These are phyloP conservation scores for Drosophila santomea DNA, from an alignment of 1,140 invertebrate genomes.

Conservation along the genomic window DNA sequence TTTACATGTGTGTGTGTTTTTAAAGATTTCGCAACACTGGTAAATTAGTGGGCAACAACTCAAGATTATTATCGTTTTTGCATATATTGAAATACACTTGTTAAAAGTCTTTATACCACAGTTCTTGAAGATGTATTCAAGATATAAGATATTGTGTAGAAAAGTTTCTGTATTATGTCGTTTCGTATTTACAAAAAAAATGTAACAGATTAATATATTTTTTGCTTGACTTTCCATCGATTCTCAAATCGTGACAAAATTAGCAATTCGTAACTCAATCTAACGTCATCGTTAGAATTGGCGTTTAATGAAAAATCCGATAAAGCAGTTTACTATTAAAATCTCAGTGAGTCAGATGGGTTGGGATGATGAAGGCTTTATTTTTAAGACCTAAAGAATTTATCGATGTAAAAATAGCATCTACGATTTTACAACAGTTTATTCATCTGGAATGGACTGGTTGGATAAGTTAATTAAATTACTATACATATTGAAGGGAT, in stretches of 20 bases:
- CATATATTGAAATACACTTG: neutral
- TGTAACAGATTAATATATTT: neutral
- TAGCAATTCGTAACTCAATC: neutral
- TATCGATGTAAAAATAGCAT: neutral
- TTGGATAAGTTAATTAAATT: neutral
- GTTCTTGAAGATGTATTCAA: neutral
- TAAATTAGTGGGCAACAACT: conserved; percentile 31
- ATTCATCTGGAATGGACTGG: neutral
- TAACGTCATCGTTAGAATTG: neutral
- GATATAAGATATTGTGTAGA: neutral
- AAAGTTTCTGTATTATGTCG: too few relatives aligned
- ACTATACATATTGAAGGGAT: neutral
- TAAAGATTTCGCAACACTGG: conserved; percentile 66
- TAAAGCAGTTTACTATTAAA: neutral
- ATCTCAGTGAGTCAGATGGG: conserved; percentile 1
- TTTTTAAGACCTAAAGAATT: neutral
- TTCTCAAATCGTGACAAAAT: neutral
- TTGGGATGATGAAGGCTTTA: neutral
- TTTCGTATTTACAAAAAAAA: too few relatives aligned
- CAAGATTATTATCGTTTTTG: conserved; percentile 9
- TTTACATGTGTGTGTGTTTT: conserved; percentile 19
- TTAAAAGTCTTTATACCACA: neutral
- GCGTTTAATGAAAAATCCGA: neutral
- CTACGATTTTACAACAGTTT: neutral
- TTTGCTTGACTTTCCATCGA: neutral